These are phyloP conservation scores for Cardinalis cardinalis DNA, from an alignment of 2,113 vertebrate species.

Conservation along the genomic window DNA sequence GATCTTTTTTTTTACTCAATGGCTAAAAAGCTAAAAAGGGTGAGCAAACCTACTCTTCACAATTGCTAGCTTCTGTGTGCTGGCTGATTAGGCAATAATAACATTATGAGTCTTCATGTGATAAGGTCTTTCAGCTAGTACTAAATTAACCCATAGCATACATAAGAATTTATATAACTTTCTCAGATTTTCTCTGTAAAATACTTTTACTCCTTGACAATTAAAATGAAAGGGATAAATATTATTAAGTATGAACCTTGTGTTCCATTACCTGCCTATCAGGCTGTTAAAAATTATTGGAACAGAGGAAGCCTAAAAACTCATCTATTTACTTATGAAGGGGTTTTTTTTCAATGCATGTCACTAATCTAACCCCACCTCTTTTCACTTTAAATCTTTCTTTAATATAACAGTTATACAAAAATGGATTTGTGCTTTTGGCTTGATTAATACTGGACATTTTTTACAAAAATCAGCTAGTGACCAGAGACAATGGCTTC, in stretches of 20 bases:
- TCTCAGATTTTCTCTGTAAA: background rate
- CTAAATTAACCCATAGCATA: background rate
- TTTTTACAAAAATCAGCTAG: background rate
- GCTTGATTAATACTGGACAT: background rate
- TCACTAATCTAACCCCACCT: background rate
- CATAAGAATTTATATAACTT: background rate
- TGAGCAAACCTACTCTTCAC: background rate
- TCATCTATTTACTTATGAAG: background rate
- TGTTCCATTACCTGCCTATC: background rate
- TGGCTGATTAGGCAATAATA: background rate
- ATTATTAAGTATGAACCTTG: background rate
- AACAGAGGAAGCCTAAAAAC: background rate
- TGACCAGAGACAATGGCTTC: background rate
- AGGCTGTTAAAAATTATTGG: background rate
- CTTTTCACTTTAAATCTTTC: background rate
- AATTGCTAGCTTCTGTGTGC: background rate
- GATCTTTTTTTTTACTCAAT: background rate
- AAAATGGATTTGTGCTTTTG: background rate
- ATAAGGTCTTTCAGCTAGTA: background rate
- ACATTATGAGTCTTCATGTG: background rate
- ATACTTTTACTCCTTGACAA: background rate
- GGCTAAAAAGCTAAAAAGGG: background rate
- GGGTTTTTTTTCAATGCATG: background rate
- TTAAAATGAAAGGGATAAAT: background rate
- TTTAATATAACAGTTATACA: background rate